Evolutionary conservation across 2,113 vertebrate species (phyloP).

Genomic region (Catharus bicknelli): DNA sequence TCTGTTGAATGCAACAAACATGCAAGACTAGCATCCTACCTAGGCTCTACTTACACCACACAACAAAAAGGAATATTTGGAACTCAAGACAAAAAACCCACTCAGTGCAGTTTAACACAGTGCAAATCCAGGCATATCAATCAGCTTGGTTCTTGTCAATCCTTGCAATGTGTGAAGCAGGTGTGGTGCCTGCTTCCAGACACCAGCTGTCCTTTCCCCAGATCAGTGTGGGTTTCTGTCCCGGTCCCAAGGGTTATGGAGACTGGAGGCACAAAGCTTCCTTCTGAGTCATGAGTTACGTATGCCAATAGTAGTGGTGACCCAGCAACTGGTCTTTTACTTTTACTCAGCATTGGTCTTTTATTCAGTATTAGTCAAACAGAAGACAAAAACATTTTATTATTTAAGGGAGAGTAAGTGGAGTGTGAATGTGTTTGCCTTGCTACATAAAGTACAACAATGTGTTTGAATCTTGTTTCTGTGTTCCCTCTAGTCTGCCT

Average conservation of each 20-base stretch:
- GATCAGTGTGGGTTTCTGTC: not conserved
- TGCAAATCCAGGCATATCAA: not conserved
- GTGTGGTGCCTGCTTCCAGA: not conserved
- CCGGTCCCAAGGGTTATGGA: fast-evolving
- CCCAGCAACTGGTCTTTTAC: not conserved
- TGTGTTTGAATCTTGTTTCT: not conserved
- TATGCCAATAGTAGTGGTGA: not conserved
- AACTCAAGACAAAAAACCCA: not conserved
- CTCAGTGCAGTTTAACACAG: not conserved
- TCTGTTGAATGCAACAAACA: not conserved
- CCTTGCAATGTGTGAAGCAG: not conserved
- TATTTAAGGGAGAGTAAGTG: not conserved
- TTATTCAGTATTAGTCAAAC: not conserved
- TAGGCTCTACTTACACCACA: not conserved
- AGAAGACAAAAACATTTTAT: not conserved
- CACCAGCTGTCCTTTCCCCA: not conserved
- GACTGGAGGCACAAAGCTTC: not conserved
- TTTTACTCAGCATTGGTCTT: not conserved
- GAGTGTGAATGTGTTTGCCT: not conserved
- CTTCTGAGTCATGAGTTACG: not conserved
- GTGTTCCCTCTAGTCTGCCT: not conserved
- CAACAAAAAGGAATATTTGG: not conserved
- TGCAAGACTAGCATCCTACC: not conserved
- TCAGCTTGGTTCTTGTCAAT: not conserved
- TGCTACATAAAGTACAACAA: not conserved